These are phyloP conservation scores for Cossypha heuglini DNA, from an alignment of 2,797 vertebrate genomes.

Conservation along the genomic window DNA sequence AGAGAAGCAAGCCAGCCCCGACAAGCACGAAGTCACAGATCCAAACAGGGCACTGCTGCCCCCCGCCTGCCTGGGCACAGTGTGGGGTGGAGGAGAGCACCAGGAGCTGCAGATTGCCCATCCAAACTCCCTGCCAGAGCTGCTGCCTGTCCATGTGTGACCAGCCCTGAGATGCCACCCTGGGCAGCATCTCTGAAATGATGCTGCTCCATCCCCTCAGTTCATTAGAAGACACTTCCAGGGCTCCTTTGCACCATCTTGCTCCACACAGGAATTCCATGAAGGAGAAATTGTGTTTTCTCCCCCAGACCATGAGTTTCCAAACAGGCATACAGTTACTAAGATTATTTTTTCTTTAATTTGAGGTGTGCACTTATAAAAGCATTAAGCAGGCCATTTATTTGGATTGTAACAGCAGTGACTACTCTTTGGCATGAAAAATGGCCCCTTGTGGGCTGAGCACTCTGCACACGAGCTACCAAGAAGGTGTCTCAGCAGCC, in stretches of 20 bases:
- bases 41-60: neutral
- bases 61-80: fast-evolving
- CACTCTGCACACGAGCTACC: neutral
- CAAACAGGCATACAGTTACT: neutral
- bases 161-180: neutral
- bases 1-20: neutral
- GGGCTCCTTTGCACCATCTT: neutral
- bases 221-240: neutral
- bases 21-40: neutral
- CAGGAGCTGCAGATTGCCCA: fast-evolving
- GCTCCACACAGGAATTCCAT: neutral
- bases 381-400: neutral
- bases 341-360: neutral
- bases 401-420: neutral
- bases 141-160: fast-evolving
- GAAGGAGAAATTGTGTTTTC: neutral
- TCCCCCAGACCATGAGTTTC: neutral
- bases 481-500: neutral
- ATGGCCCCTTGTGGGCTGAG: neutral
- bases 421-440: neutral
- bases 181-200: neutral
- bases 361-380: neutral
- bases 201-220: neutral
- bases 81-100: fast-evolving
- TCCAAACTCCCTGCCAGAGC: neutral